Base-by-base conservation (phyloP, 2,797 vertebrate species). In the Anguilla obscura region DNA sequence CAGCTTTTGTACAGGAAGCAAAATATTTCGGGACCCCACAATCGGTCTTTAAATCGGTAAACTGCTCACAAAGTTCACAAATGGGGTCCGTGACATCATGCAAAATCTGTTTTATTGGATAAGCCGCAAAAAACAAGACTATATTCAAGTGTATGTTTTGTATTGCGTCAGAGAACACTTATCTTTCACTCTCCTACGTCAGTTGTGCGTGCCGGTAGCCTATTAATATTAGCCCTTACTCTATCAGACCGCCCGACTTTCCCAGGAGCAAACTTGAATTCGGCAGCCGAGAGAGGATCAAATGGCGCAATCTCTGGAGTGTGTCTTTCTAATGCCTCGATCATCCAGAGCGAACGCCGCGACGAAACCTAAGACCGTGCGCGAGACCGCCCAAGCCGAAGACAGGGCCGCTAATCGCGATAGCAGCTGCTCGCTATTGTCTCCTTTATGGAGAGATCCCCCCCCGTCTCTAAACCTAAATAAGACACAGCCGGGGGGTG, bases 401-500 rank as follows among this genome's bases (percentile, higher is more conserved):
- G 33, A 80, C 76, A 45, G 36, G 21, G 16, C 84, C 60, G 45
- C 85, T 58, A 85, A 83, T 74, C 12, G 33, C 18, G 5, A n/a
- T 90, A 40, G 86, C 56, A 66, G 48, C 69, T 33, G 74, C 54
- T 40, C 21, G 63, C 33, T 54, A 87, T 88, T 85, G 86, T 80
- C 36, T 52, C 80, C 50, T 66, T 21, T 79, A 24, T 80, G 58
- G 36, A n/a, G n/a, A 87, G 36, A 87, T 14, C 56, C 10, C 3
- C 71, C 52, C 52, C 48, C 45, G 66, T 88, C 52, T 85, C 30
- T 79, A 90, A 88, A 63, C 87, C 85, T 90, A 45, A 9, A 36
- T 88, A 85, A 87, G 87, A 71, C 89, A 74, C 85, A 36, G 82
- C 1, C 83, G 88, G 56, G 86, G 89, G 85, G 40, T n/a, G 88